Percentiles rank a stretch among this genome's conserved stretches.
These are phyloP conservation scores for Baryphthengus martii DNA, from an alignment of 2,113 vertebrate species.

Conservation along the genomic window DNA sequence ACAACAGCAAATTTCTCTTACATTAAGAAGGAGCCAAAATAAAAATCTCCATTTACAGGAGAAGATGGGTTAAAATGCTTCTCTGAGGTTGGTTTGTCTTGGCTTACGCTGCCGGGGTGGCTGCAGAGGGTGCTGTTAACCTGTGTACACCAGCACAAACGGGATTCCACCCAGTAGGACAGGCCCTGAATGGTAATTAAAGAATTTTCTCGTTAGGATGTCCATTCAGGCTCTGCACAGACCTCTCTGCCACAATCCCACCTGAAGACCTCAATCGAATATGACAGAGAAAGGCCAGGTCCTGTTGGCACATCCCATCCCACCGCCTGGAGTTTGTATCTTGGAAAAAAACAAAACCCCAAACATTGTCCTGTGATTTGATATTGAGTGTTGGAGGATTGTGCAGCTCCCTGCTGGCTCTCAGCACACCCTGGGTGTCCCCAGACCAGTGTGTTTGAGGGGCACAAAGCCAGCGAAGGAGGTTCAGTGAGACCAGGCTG, in stretches of 20 bases:
- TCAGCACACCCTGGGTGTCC: neutral
- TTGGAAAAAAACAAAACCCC: neutral
- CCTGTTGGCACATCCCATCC: neutral
- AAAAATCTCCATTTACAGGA: rapidly evolving
- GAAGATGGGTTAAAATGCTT: rapidly evolving
- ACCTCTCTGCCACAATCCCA: neutral
- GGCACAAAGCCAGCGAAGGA: neutral
- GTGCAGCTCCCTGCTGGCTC: neutral
- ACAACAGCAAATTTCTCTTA: neutral
- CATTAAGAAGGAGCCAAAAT: rapidly evolving
- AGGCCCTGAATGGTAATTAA: neutral
- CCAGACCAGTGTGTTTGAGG: neutral
- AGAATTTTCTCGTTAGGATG: neutral
- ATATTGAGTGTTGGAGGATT: rapidly evolving
- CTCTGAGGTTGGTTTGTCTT: rapidly evolving
- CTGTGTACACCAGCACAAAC: neutral
- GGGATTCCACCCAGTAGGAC: neutral
- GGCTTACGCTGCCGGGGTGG: neutral
- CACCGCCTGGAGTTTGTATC: neutral
- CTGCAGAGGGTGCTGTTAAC: slow-evolving; percentile 58
- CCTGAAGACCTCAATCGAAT: neutral
- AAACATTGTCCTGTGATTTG: neutral
- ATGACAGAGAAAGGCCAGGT: neutral
- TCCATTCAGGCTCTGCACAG: neutral
- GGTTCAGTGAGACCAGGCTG: rapidly evolving